Evolutionary conservation across 2,888 invertebrate species (phyloP), one percentile per base, ranked within the genome.

Genomic region (Gari tellinella): DNA sequence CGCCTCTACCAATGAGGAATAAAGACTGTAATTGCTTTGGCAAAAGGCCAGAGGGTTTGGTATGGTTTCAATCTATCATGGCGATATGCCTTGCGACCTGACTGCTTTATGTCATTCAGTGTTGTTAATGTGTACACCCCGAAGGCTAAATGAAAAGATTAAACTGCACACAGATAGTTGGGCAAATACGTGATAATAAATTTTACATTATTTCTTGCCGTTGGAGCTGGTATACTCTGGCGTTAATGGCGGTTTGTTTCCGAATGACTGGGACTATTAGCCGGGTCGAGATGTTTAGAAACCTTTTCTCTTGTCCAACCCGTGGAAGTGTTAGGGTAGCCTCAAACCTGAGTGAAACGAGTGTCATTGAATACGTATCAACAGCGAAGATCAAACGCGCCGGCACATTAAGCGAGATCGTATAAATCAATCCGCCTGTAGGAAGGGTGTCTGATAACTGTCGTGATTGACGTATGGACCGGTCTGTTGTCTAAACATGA

Each of bases 11-110:
- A 79, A 79, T 79, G 75, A 75, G 79, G 69, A 75, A 79, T 75
- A 75, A 79, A 68, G 72, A 75, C 75, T 62, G 66, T 79, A 79
- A 79, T 79, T 79, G 79, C 72, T 79, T 72, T 79, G 79, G 79
- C 79, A 75, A 69, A 66, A 72, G 79, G 75, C 79, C 79, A 79
- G 67, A 69, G 68, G 68, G 63, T 51, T 58, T 49, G 69, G 67
- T 72, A 79, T 69, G 79, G 72, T 66, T 72, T 65, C 79, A 68
- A 75, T 79, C 79, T 56, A 75, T 79, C 79, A 79, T 60, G 68
- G 66, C 72, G 79, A 79, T 75, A 70, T 64, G 65, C 72, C 69
- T 75, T 52, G 56, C 57, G 75, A 62, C 72, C 72, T 79, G 79
- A 69, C 79, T 79, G 79, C 53, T 79, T 75, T 75, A 69, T 79